Percentiles rank a stretch among this genome's conserved stretches.
Evolutionary conservation across 2,113 vertebrate genomes (phyloP).

Genomic region (Phasianus colchicus): DNA sequence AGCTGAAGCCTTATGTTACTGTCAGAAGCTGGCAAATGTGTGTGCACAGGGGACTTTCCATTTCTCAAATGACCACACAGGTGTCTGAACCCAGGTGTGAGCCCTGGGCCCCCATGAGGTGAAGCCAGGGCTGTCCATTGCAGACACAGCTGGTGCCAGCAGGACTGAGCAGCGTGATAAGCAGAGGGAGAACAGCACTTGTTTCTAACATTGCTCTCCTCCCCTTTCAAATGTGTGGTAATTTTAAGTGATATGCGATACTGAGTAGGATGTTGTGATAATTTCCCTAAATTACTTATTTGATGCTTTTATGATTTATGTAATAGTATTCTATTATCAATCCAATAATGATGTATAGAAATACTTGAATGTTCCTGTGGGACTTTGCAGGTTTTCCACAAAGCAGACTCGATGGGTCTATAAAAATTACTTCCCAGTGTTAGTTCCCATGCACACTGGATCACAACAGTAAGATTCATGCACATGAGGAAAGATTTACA

Average conservation of each 20-base stretch:
- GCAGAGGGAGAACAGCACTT: not conserved
- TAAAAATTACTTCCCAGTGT: not conserved
- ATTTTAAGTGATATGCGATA: not conserved
- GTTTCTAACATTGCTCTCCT: not conserved
- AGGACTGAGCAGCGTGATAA: not conserved
- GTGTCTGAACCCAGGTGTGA: not conserved
- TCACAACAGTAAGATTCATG: not conserved
- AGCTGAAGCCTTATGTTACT: not conserved
- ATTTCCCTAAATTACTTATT: slow-evolving; percentile 6
- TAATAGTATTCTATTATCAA: not conserved
- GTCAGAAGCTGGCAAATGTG: not conserved
- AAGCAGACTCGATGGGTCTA: not conserved
- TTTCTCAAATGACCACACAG: not conserved
- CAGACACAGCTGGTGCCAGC: not conserved
- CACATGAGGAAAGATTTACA: not conserved
- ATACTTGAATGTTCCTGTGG: not conserved
- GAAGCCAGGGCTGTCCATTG: rapidly evolving
- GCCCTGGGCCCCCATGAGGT: not conserved
- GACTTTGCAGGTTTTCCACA: not conserved
- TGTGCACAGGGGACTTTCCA: rapidly evolving
- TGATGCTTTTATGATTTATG: slow-evolving; percentile 16
- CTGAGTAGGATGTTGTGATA: not conserved
- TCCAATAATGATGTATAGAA: not conserved
- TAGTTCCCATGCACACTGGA: not conserved
- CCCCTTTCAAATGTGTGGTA: not conserved